phyloP scores from a whole-genome alignment of 2,797 vertebrate genomes.

The Phalloptychus januarius region DNA sequence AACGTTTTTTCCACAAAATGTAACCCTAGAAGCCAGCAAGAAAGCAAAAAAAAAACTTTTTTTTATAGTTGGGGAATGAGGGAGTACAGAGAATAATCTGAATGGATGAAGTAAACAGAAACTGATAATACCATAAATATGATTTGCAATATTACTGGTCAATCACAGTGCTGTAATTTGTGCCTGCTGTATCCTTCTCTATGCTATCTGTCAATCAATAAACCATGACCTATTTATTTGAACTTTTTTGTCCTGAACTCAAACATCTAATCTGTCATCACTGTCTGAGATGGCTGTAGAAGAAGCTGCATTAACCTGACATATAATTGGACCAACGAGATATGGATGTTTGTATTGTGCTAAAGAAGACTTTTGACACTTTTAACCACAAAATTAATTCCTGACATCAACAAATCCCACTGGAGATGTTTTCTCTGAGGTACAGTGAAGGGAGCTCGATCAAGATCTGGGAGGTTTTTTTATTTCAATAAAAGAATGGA shows the following conservation, averaged over 20 bases:
- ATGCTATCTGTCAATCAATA: conserved; percentile 77
- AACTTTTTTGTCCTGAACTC: neutral
- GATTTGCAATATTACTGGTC: conserved; percentile 66
- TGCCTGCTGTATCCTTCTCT: conserved; percentile 75
- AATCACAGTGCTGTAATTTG: conserved; percentile 75
- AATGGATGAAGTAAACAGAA: conserved; percentile 11
- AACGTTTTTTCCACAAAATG: conserved; percentile 47
- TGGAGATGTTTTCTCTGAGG: neutral
- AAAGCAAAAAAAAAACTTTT: conserved; percentile 32
- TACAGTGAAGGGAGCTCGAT: neutral
- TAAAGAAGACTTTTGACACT: neutral
- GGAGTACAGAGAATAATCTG: conserved; percentile 33
- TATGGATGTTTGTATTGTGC: neutral
- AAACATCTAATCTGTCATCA: neutral
- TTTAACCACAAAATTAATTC: neutral
- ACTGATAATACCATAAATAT: conserved; percentile 22
- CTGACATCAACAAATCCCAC: neutral
- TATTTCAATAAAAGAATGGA: neutral
- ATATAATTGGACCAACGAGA: neutral
- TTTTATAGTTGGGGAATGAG: neutral
- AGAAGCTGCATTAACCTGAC: neutral
- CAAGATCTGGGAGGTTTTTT: neutral
- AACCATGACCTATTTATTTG: conserved; percentile 34
- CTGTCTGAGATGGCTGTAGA: neutral
- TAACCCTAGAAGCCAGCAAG: conserved; percentile 62